phyloP scores from a whole-genome alignment of 1,140 invertebrate genomes.

The Aplysia californica region DNA sequence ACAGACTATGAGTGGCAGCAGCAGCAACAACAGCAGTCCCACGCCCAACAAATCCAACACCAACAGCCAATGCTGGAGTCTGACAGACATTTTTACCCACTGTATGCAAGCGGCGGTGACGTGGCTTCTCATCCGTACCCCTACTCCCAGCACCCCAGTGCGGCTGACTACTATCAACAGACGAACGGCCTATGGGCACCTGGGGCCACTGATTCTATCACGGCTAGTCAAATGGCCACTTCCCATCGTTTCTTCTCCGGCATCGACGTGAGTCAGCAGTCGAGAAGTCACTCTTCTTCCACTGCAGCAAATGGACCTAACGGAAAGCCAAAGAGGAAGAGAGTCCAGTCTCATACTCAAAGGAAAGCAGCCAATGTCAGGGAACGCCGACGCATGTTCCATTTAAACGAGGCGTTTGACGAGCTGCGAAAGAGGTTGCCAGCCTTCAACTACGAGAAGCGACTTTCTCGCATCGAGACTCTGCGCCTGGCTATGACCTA shows the following conservation, averaged over 20 bases:
- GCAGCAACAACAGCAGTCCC: neutral
- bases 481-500: conserved; percentile 94
- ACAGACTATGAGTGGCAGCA: conserved; percentile 34
- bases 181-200: neutral
- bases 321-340: conserved; percentile 53
- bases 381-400: conserved; percentile 63
- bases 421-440: conserved; percentile 58
- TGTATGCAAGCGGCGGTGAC: neutral
- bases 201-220: neutral
- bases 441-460: conserved; percentile 60
- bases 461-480: conserved; percentile 79
- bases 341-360: conserved; percentile 52
- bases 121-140: conserved; percentile 4
- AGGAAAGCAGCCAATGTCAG: conserved; percentile 66
- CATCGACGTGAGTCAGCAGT: conserved; percentile 16
- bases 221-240: neutral
- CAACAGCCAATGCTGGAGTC: neutral
- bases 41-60: neutral
- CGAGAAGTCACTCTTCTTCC: neutral
- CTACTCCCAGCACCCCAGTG: neutral
- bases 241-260: conserved; percentile 13
- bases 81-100: neutral
- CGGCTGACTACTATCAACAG: conserved; percentile 2
- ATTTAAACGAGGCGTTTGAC: conserved; percentile 67
- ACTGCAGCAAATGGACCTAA: neutral